Evolutionary conservation across 64 coral and sea anemone genomes (phyloP), one percentile per base, ranked within the genome.

Genomic region (Cladopsammia gracilis): DNA sequence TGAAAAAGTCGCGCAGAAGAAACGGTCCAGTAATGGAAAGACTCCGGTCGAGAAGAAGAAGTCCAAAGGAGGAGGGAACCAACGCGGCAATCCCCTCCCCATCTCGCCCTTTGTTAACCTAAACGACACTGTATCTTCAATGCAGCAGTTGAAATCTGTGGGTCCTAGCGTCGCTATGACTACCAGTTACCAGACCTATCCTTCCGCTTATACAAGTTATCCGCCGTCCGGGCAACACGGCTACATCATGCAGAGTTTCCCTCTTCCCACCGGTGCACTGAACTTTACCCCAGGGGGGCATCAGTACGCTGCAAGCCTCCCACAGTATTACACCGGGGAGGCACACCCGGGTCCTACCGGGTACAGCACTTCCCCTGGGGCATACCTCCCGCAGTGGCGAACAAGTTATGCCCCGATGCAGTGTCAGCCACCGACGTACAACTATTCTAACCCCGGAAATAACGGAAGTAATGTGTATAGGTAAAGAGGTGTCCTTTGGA

Each of bases 21-120:
- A 90, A 86, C 92, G 82, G 2, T 11, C 15, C 23, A 45, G 22
- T 22, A 62, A 49, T n/a, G 74, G 48, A 18, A 73, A 86, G 14
- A 88, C 57, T 13, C 80, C 88, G 15, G 70, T 66, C 25, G 92
- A 98, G 14, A 91, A 18, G 72, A 94, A 98, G 73, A 96, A 93
- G 73, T 5, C 86, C 3, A 96, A 82, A 79, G 14, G 64, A 77
- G 61, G 20, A 16, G 45, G 23, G 20, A 70, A 83, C 50, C 76
- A 68, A 71, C 62, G 59, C n/a, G 34, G 70, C 15, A 69, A 89
- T 25, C 53, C 10, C 5, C 68, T 61, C 70, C 43, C 49, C 11
- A 22, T 52, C 43, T 9, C 71, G 13, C 49, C 77, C 48, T 64
- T 75, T 73, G 89, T 91, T 6, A 80, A 91, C 65, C 89, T 91